Evolutionary conservation across 2,113 vertebrate species (phyloP).

Genomic region (Pyxicephalus adspersus): DNA sequence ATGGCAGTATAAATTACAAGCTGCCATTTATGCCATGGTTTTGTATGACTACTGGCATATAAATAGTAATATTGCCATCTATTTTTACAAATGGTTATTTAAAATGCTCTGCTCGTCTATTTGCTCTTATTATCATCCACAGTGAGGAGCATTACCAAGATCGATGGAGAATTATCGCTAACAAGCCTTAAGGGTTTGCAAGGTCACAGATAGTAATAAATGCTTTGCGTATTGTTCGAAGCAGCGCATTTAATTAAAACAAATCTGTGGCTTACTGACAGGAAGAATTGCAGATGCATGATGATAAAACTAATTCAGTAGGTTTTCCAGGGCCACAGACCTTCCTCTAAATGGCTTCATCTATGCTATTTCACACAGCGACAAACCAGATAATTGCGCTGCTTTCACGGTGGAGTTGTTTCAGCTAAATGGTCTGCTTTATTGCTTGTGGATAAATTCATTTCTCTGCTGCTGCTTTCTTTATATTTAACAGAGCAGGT

Average conservation of each 20-base stretch:
- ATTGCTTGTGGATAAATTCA: background rate
- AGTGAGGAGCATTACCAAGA: background rate
- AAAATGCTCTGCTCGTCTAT: background rate
- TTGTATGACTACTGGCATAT: background rate
- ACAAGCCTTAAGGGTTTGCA: conserved; percentile 7
- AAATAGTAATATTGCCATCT: conserved; percentile 4
- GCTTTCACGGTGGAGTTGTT: background rate
- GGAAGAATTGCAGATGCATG: background rate
- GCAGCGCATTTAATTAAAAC: conserved; percentile 16
- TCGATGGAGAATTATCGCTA: background rate
- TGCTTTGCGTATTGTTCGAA: conserved; percentile 11
- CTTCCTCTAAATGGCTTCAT: background rate
- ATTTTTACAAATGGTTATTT: background rate
- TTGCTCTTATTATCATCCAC: background rate
- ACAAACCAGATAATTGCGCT: conserved; percentile 6
- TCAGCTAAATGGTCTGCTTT: background rate
- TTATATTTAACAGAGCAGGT: background rate
- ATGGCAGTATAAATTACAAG: background rate
- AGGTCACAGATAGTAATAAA: background rate
- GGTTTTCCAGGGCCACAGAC: background rate
- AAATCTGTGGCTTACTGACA: conserved; percentile 16
- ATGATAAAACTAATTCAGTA: background rate
- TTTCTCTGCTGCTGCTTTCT: background rate
- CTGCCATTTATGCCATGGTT: background rate
- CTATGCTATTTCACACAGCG: background rate